Evolutionary conservation across 92 coral and sea anemone genomes (phyloP).

Genomic region (Porites divaricata): DNA sequence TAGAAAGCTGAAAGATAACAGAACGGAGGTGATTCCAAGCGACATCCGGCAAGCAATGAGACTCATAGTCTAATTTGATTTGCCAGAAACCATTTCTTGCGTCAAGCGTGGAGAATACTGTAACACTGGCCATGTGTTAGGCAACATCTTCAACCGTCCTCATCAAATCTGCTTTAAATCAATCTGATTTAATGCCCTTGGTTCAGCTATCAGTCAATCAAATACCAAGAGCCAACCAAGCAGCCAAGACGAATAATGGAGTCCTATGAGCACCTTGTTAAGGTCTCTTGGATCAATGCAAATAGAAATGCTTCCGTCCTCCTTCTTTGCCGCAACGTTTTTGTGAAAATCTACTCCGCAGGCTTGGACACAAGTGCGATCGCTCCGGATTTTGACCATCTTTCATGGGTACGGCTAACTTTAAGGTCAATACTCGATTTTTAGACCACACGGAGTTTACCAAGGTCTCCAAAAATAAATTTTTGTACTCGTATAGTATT

Average conservation of each 20-base stretch:
- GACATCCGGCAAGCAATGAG: too few relatives aligned
- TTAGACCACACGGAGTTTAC: conserved; percentile 43
- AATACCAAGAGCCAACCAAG: too few relatives aligned
- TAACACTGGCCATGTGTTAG: conserved; percentile 47
- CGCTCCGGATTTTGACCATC: conserved; percentile 40
- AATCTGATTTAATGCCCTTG: too few relatives aligned
- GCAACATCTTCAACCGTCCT: conserved; percentile 49
- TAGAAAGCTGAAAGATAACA: conserved; percentile 28
- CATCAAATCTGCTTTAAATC: conserved; percentile 19
- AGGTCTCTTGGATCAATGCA: conserved; percentile 53
- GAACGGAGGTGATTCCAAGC: neutral
- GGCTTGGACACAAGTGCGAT: conserved; percentile 59
- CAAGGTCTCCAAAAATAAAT: conserved; percentile 51
- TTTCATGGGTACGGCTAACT: conserved; percentile 32
- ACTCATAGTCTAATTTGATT: conserved; percentile 19
- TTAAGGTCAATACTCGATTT: conserved; percentile 41
- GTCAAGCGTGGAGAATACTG: conserved; percentile 24
- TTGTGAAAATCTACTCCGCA: conserved; percentile 55
- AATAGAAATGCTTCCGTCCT: conserved; percentile 39
- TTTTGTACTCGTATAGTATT: conserved; percentile 32
- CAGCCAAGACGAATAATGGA: conserved; percentile 27
- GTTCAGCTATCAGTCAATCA: too few relatives aligned
- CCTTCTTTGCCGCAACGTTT: conserved; percentile 53
- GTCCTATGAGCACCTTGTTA: conserved; percentile 41
- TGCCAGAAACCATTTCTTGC: conserved; percentile 51